Conservation (phyloP, 2,888 invertebrate genomes). For the Platycheirus rosarum region DNA sequence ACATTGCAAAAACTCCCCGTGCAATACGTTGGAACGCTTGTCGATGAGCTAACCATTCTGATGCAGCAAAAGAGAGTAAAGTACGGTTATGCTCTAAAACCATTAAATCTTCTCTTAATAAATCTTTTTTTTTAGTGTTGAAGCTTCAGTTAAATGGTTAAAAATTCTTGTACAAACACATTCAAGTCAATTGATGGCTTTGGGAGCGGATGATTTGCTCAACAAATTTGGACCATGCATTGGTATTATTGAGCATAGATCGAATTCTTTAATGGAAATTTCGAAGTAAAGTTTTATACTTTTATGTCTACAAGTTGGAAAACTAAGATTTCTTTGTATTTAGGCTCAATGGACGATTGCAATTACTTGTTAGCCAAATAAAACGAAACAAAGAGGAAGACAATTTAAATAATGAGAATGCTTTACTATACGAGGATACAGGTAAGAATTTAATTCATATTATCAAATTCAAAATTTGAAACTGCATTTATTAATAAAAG, state of each 20-base stretch:
- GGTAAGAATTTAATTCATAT: conserved; percentile 76
- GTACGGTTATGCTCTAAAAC: conserved; percentile 8
- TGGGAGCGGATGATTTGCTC: conserved; percentile 79
- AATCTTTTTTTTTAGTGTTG: conserved; percentile 77
- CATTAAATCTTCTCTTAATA: neutral
- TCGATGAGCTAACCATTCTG: conserved; percentile 88
- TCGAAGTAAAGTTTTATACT: conserved; percentile 77
- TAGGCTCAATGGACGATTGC: conserved; percentile 81
- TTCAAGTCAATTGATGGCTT: conserved; percentile 81
- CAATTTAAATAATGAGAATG: conserved; percentile 78
- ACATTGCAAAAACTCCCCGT: conserved; percentile 91
- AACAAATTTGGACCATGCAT: conserved; percentile 81
- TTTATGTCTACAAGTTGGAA: neutral
- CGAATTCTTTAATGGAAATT: conserved; percentile 79
- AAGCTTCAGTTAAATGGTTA: conserved; percentile 80
- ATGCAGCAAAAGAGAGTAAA: conserved; percentile 85
- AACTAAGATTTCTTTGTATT: conserved; percentile 37
- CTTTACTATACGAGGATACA: conserved; percentile 79
- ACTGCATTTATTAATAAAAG: too few species aligned
- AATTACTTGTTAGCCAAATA: conserved; percentile 81
- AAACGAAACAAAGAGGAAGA: conserved; percentile 79
- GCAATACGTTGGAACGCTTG: conserved; percentile 87
- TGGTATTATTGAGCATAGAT: conserved; percentile 81
- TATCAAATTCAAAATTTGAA: neutral
- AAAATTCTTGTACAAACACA: conserved; percentile 79